Conservation (phyloP, 2,797 vertebrate species). For the Paedocypris micromegethes region DNA sequence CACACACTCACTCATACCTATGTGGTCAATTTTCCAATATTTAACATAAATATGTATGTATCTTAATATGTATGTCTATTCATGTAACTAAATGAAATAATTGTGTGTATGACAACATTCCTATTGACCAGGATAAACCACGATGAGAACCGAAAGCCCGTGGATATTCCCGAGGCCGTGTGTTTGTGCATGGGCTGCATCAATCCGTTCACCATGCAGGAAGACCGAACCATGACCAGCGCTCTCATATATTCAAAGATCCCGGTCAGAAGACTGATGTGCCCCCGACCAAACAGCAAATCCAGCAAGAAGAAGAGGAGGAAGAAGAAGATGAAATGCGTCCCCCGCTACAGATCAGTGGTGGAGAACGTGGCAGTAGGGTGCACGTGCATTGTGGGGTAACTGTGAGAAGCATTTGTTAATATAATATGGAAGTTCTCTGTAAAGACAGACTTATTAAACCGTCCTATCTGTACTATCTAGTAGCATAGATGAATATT, state of each 20-base stretch:
- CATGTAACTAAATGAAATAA: too few species aligned
- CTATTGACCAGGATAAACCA: slow-evolving; percentile 71
- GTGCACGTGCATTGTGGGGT: slow-evolving; percentile 81
- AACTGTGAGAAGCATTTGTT: neutral
- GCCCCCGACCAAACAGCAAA: slow-evolving; percentile 54
- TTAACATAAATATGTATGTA: too few species aligned
- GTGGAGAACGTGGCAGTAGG: slow-evolving; percentile 82
- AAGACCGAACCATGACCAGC: slow-evolving; percentile 79
- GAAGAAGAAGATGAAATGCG: slow-evolving; percentile 93
- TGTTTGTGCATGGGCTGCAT: slow-evolving; percentile 77
- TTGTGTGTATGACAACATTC: too few species aligned
- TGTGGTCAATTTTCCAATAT: too few species aligned
- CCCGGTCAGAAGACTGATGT: slow-evolving; percentile 72
- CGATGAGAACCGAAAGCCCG: slow-evolving; percentile 66
- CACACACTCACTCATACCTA: too few species aligned
- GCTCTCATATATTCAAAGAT: slow-evolving; percentile 79
- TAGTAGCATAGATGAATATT: too few species aligned
- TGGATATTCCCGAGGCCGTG: slow-evolving; percentile 73
- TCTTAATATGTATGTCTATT: too few species aligned
- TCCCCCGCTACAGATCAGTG: slow-evolving; percentile 81
- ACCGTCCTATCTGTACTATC: too few species aligned
- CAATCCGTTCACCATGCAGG: slow-evolving; percentile 82
- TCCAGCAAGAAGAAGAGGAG: slow-evolving; percentile 5
- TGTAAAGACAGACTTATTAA: too few species aligned
- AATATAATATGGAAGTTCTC: neutral